Percentiles rank a stretch among this genome's conserved stretches.
These are phyloP conservation scores for Acomys russatus DNA, from an alignment of 2,797 vertebrate genomes.

Conservation along the genomic window DNA sequence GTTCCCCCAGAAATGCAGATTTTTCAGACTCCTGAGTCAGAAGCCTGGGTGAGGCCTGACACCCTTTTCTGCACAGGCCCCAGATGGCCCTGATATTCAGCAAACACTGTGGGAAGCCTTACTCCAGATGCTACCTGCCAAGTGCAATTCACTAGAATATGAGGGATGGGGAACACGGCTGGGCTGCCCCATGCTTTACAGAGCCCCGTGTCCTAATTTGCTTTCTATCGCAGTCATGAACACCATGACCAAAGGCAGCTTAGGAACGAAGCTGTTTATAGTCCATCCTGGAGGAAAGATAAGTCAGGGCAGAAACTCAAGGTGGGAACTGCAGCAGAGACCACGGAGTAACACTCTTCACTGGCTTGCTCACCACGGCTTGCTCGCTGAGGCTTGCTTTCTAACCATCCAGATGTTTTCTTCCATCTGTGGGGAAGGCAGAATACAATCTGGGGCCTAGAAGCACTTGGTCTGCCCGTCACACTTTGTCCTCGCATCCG, in stretches of 20 bases:
- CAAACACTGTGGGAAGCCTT: not conserved
- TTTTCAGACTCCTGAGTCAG: not conserved
- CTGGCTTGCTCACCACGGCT: not conserved
- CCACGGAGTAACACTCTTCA: not conserved
- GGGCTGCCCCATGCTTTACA: no score
- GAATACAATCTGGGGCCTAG: not conserved
- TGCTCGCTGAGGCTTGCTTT: not conserved
- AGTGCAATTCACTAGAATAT: not conserved
- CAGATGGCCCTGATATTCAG: not conserved
- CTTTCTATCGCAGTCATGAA: not conserved
- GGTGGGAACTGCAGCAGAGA: not conserved
- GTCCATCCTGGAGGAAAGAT: not conserved
- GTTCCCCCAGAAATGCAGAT: not conserved
- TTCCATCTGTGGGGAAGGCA: not conserved
- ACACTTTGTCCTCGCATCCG: not conserved
- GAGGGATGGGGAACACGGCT: accelerated
- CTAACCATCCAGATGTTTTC: not conserved
- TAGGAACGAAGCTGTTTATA: not conserved
- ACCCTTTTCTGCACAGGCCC: no score
- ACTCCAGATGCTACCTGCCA: no score
- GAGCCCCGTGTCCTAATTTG: not conserved
- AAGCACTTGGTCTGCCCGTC: not conserved
- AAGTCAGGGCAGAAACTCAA: not conserved
- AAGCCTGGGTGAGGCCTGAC: accelerated
- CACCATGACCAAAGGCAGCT: not conserved